Evolutionary conservation across 1,140 invertebrate species (phyloP).

Genomic region (Neodiprion pinetum): DNA sequence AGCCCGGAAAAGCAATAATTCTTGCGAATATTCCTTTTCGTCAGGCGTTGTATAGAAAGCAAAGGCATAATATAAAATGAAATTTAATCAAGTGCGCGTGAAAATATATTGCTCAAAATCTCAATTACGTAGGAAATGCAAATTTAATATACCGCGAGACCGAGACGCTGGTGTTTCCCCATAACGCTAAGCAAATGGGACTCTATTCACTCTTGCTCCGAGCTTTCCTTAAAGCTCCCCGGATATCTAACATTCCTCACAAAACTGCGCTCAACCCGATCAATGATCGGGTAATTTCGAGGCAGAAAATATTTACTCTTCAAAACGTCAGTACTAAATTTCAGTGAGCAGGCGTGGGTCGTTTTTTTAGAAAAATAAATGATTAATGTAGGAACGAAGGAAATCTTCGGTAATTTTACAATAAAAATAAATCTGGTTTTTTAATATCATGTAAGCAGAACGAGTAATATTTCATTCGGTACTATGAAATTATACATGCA

Average conservation of each 20-base stretch:
- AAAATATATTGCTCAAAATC: slow-evolving; percentile 42
- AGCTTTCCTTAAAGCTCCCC: background rate
- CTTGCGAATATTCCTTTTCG: slow-evolving; percentile 7
- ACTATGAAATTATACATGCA: too few relatives aligned
- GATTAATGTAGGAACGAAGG: too few relatives aligned
- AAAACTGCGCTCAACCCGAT: background rate
- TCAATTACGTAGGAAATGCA: slow-evolving; percentile 42
- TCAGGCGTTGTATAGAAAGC: slow-evolving; percentile 20
- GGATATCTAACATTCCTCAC: background rate
- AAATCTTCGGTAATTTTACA: too few relatives aligned
- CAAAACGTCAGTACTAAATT: too few relatives aligned
- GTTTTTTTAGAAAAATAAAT: too few relatives aligned
- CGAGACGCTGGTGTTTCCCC: background rate
- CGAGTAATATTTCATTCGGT: too few relatives aligned
- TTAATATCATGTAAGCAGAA: too few relatives aligned
- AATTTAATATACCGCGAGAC: slow-evolving; percentile 41
- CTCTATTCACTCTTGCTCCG: background rate
- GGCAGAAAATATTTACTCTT: too few relatives aligned
- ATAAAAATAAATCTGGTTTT: too few relatives aligned
- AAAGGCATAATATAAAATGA: slow-evolving; percentile 32
- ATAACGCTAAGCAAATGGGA: slow-evolving; percentile 2
- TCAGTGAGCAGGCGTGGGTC: too few relatives aligned
- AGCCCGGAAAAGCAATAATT: slow-evolving; percentile 15
- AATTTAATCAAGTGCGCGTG: slow-evolving; percentile 46
- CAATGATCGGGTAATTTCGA: background rate